These are phyloP conservation scores for Onychostoma macrolepis DNA, from an alignment of 2,113 vertebrate genomes.

Conservation along the genomic window DNA sequence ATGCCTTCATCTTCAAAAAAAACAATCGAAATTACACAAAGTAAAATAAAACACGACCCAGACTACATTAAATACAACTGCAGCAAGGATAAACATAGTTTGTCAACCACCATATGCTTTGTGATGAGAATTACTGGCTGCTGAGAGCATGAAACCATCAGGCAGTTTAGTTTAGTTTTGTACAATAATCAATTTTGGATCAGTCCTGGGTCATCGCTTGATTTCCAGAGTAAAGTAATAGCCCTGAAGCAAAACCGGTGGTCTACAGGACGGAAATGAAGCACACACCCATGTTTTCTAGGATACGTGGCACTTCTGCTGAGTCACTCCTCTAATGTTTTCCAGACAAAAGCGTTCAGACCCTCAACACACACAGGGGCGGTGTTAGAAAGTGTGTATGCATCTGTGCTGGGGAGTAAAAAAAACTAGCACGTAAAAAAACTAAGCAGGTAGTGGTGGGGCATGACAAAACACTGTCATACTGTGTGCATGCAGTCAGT, in stretches of 20 bases:
- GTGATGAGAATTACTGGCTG: not conserved
- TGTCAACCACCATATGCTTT: not conserved
- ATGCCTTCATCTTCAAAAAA: not conserved
- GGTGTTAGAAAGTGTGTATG: not conserved
- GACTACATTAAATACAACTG: not conserved
- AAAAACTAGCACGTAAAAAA: not conserved
- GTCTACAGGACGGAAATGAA: not conserved
- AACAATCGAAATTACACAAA: not conserved
- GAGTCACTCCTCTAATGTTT: constrained; percentile 66
- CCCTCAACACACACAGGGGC: not conserved
- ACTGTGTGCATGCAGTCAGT: no score
- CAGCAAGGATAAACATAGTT: not conserved
- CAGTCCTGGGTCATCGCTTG: not conserved
- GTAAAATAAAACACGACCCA: not conserved
- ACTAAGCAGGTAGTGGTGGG: not conserved
- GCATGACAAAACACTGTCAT: no score
- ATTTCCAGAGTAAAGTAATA: not conserved
- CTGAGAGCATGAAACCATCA: not conserved
- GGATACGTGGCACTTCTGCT: constrained; percentile 44
- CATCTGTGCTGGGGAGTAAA: not conserved
- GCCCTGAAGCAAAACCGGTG: not conserved
- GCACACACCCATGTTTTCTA: not conserved
- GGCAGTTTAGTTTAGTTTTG: not conserved
- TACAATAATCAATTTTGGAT: not conserved
- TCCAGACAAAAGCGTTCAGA: constrained; percentile 46